These are phyloP conservation scores for Drosophila pachea DNA, from an alignment of 1,140 invertebrate species.

Conservation along the genomic window DNA sequence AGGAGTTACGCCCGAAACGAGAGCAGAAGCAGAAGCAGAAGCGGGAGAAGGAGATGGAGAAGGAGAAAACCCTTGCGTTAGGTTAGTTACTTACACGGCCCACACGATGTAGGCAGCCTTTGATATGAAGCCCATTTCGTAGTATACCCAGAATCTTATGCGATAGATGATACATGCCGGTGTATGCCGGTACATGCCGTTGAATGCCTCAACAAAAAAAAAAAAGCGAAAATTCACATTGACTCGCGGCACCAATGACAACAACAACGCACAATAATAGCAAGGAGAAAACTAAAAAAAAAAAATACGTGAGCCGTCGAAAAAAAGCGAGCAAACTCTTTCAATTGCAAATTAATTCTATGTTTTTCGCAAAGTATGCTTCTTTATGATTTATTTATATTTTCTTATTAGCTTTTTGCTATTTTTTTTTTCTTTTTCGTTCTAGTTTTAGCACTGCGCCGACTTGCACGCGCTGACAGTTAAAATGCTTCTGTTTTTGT, in stretches of 20 bases:
- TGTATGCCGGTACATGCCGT: slow-evolving; percentile 50
- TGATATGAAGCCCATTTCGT: slow-evolving; percentile 84
- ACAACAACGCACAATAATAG: slow-evolving; percentile 4
- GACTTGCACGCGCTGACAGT: slow-evolving; percentile 41
- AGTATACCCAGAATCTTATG: slow-evolving; percentile 42
- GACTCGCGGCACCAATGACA: slow-evolving; percentile 4
- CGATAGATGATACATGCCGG: slow-evolving; percentile 52
- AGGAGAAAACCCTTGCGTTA: not conserved
- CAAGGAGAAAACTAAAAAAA: not conserved
- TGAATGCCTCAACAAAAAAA: slow-evolving; percentile 13
- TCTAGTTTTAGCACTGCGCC: not conserved
- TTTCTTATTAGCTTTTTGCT: not conserved
- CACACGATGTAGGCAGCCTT: slow-evolving; percentile 86
- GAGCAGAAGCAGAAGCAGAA: not conserved
- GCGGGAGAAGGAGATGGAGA: not conserved
- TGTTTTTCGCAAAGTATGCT: slow-evolving; percentile 1
- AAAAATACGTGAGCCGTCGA: not conserved
- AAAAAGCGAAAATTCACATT: slow-evolving; percentile 14
- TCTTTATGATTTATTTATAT: slow-evolving; percentile 14
- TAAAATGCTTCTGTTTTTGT: slow-evolving; percentile 55
- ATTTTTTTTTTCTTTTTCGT: not conserved
- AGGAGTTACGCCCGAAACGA: not conserved
- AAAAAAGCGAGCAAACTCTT: slow-evolving; percentile 5
- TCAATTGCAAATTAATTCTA: slow-evolving; percentile 20
- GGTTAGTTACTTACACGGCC: slow-evolving; percentile 84